Base-by-base conservation (phyloP, 1,140 invertebrate genomes). In the Dendrolimus punctatus region DNA sequence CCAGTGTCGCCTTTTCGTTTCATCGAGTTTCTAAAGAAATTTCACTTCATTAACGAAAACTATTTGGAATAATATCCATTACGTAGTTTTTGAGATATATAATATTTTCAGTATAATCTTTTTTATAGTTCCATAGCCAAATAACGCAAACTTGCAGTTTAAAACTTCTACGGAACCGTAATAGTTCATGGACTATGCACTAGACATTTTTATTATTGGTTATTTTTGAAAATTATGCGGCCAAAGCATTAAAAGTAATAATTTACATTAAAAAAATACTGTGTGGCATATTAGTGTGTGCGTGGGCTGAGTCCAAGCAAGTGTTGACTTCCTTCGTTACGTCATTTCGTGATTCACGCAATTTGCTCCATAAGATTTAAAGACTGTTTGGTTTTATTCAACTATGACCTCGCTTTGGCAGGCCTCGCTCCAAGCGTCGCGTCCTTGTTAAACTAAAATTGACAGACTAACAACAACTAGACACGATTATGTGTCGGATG, bases 301-400 rank as follows among this genome's bases (percentile, higher is more conserved):
- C 73, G 81, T 81, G 70, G 80, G 81, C 54, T 57, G 69, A 51
- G 52, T 70, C 58, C 67, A 58, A 46, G 59, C 73, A 80, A 82
- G 73, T 82, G 71, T 72, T 65, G 62, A 78, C 79, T 85, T 85
- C 82, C 82, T 85, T 62, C 62, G 67, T 69, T 61, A 71, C 82
- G 76, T 83, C 80, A 83, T 65, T 65, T 53, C 66, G 68, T 81
- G 78, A 85, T 73, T 81, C 76, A 82, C 64, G 51, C 62, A 56
- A 60, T 68, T 51, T 64, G 59, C 46, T 64, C 48, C 48, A 49
- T 49, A 52, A 59, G 44, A 49, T 47, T 55, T 54, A 52, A 53
- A 57, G 51, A 52, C 55, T 51, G 57, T 49, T 61, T 51, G 53
- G 54, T 48, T 44, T 23, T 49, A 57, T 64, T 62, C 59, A 67